These are phyloP conservation scores for Otis tarda DNA, from an alignment of 2,113 vertebrate genomes.

Conservation along the genomic window DNA sequence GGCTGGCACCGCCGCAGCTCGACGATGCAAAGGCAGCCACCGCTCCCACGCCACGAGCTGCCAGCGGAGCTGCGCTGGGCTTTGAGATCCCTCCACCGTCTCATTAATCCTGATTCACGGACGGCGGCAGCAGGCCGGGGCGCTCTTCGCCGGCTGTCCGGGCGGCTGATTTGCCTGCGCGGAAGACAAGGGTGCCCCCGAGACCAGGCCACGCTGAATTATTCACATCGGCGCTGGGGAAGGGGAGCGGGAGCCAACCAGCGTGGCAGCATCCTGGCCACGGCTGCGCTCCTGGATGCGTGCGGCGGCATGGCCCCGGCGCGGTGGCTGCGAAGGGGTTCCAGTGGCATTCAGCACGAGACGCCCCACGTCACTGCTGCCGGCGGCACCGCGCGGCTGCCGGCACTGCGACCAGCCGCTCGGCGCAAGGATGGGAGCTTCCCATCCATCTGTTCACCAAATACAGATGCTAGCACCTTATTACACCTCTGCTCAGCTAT, in stretches of 20 bases:
- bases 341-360: background rate
- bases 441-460: constrained; percentile 11
- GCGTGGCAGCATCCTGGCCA: background rate
- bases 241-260: background rate
- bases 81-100: constrained; percentile 74
- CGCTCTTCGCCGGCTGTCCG: constrained; percentile 76
- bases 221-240: constrained; percentile 81
- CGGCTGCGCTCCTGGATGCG: background rate
- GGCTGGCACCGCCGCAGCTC: constrained; percentile 44
- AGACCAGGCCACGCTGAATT: constrained; percentile 84
- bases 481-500: constrained; percentile 28
- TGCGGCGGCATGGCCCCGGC: background rate
- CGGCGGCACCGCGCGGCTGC: rapidly evolving
- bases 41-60: constrained; percentile 24
- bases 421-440: background rate
- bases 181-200: constrained; percentile 85
- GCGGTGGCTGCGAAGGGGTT: constrained; percentile 25
- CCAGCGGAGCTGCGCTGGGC: constrained; percentile 66
- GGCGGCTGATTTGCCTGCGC: constrained; percentile 82
- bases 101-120: constrained; percentile 95
- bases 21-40: constrained; percentile 47
- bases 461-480: constrained; percentile 10
- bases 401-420: rapidly evolving
- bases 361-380: background rate
- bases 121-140: constrained; percentile 81